A percentile compares a stretch with the other conserved stretches of the same genome.
phyloP scores from a whole-genome alignment of 2,113 vertebrate species.

The Nothocercus julius region DNA sequence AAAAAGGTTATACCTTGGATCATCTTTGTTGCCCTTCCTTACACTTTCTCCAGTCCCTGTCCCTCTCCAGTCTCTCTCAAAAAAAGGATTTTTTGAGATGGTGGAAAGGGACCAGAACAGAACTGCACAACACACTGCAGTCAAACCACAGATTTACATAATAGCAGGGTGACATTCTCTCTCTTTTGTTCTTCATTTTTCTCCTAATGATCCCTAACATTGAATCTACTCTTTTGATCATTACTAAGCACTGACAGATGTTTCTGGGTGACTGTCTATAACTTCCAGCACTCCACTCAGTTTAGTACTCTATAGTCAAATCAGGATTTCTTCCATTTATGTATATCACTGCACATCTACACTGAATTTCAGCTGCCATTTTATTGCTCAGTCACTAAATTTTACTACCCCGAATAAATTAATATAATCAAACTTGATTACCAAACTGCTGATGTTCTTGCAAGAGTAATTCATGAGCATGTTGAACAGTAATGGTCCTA shows the following conservation, averaged over 20 bases:
- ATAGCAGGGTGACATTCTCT: neutral
- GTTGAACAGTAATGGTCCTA: neutral
- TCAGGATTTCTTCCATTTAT: neutral
- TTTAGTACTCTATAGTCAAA: neutral
- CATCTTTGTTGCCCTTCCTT: neutral
- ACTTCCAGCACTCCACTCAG: neutral
- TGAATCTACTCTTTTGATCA: constrained; percentile 19
- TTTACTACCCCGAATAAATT: constrained; percentile 48
- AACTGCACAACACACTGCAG: neutral
- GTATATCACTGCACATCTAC: neutral
- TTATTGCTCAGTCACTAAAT: constrained; percentile 50
- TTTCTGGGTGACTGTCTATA: neutral
- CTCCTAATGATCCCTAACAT: neutral
- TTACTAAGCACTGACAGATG: neutral
- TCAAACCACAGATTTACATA: neutral
- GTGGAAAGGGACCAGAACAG: neutral
- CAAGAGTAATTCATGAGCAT: neutral
- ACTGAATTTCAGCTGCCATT: constrained; percentile 27
- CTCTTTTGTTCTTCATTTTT: neutral
- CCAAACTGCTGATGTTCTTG: neutral
- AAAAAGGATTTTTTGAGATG: neutral
- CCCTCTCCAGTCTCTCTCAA: neutral
- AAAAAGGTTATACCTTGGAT: neutral
- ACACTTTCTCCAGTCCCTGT: neutral
- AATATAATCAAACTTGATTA: constrained; percentile 30